phyloP scores from a whole-genome alignment of 2,888 invertebrate species.

The Spodoptera littoralis region DNA sequence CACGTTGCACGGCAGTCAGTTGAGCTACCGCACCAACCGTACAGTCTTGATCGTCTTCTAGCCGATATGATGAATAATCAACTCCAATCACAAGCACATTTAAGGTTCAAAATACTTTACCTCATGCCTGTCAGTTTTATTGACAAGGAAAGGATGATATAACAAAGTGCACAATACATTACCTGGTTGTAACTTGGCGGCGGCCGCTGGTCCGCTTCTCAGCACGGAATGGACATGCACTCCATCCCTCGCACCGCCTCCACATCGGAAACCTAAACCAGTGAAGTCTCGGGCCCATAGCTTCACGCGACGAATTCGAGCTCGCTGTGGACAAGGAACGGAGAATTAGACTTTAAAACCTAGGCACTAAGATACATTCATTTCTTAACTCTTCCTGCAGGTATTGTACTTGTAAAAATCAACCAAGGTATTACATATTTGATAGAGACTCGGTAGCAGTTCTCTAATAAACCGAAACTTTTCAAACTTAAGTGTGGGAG shows the following conservation, averaged over 20 bases:
- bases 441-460: too few species aligned
- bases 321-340: constrained; percentile 65
- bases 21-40: too few species aligned
- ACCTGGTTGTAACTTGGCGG: constrained; percentile 95
- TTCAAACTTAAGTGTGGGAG: too few species aligned
- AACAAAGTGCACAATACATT: constrained; percentile 36
- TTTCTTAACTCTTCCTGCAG: too few species aligned
- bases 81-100: too few species aligned
- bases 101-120: too few species aligned
- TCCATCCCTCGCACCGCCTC: constrained; percentile 97
- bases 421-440: too few species aligned
- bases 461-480: too few species aligned
- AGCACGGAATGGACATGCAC: constrained; percentile 96
- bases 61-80: too few species aligned
- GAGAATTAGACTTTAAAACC: neutral
- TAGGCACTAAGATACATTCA: neutral
- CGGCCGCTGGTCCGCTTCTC: constrained; percentile 95
- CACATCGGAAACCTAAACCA: constrained; percentile 95
- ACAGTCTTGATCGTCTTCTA: too few species aligned
- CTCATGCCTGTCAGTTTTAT: neutral
- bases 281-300: constrained; percentile 96
- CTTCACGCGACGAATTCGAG: constrained; percentile 88
- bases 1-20: too few species aligned
- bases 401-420: too few species aligned
- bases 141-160: neutral